Percentiles rank a stretch among this genome's conserved stretches.
Evolutionary conservation across 1,140 invertebrate genomes (phyloP).

Genomic region (Tetranychus urticae): DNA sequence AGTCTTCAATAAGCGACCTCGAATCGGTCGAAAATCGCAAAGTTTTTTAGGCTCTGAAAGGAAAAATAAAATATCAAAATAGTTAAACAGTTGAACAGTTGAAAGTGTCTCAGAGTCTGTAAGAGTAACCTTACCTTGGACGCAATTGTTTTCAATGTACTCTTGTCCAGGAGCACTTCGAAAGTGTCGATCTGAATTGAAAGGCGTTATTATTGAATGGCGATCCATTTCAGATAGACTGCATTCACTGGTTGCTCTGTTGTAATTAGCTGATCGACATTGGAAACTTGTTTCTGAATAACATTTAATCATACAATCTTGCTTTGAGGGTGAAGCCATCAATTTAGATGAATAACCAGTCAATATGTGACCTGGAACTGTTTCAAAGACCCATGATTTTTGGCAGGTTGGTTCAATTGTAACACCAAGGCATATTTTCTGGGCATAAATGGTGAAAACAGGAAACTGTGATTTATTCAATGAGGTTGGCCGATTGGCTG

Average conservation of each 20-base stretch:
- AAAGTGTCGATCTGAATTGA: neutral
- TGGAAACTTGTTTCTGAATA: conserved; percentile 60
- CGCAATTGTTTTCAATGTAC: neutral
- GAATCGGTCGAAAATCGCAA: conserved; percentile 72
- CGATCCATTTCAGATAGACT: conserved; percentile 69
- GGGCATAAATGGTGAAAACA: conserved; percentile 80
- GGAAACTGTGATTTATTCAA: conserved; percentile 73
- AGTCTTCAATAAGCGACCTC: conserved; percentile 65
- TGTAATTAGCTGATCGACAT: conserved; percentile 74
- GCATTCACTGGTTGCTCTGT: conserved; percentile 55
- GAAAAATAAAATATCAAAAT: neutral
- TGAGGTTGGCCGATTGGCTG: conserved; percentile 54
- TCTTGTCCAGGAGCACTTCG: neutral
- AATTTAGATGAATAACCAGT: neutral
- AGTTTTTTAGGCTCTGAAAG: conserved; percentile 21
- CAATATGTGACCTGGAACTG: neutral
- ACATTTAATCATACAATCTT: conserved; percentile 55
- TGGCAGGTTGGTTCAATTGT: neutral
- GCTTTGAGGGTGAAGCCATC: neutral
- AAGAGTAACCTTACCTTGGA: neutral
- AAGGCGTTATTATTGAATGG: conserved; percentile 17
- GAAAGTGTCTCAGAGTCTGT: neutral
- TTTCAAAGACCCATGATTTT: neutral
- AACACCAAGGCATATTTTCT: conserved; percentile 51
- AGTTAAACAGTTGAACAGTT: neutral